Base-by-base conservation (phyloP, 2,888 invertebrate genomes). In the Resseliella maxima region DNA sequence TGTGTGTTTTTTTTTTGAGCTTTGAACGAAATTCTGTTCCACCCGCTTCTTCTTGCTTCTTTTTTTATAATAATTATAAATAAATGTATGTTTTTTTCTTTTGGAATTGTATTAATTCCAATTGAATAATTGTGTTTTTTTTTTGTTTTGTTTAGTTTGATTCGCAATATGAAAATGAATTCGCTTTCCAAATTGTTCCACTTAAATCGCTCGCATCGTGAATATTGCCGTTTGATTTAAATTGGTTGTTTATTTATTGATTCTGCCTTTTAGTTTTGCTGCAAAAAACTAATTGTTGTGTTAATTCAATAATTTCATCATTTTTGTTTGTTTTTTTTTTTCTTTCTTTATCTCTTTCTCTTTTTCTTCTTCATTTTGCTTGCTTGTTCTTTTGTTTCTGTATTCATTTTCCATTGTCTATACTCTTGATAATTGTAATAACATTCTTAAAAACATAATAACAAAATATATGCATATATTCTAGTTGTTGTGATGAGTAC, bases 361-460 rank as follows among this genome's bases (percentile, higher is more conserved):
- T 8, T 41, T 41, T 41, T 41, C 41, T n/a, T n/a, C n/a, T 41
- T 41, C 6, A 8, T 41, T 41, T 41, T 12, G 41, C 41, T 41
- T 41, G 12, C 12, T 41, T 41, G 41, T 12, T 41, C 6, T 41
- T 41, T 41, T 41, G 41, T 41, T 8, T 41, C 50, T n/a, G n/a
- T n/a, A n/a, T n/a, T n/a, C n/a, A n/a, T n/a, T n/a, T 21, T 0
- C 59, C 59, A 31, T 72, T 72, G 72, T 72, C 72, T 72, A 72
- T 72, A 72, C 72, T 72, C 72, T 72, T 72, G 72, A 72, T 72
- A 72, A 72, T 72, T 72, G 72, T 72, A 72, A 72, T 72, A 72
- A 72, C 72, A 72, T 72, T 72, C 72, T 72, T 72, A 72, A 72
- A 72, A 72, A 72, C 72, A 72, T 72, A 72, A 72, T 72, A 72